Percentiles rank a stretch among this genome's conserved stretches.
These are phyloP conservation scores for Craseonycteris thonglongyai DNA, from an alignment of 2,113 vertebrate species.

Conservation along the genomic window DNA sequence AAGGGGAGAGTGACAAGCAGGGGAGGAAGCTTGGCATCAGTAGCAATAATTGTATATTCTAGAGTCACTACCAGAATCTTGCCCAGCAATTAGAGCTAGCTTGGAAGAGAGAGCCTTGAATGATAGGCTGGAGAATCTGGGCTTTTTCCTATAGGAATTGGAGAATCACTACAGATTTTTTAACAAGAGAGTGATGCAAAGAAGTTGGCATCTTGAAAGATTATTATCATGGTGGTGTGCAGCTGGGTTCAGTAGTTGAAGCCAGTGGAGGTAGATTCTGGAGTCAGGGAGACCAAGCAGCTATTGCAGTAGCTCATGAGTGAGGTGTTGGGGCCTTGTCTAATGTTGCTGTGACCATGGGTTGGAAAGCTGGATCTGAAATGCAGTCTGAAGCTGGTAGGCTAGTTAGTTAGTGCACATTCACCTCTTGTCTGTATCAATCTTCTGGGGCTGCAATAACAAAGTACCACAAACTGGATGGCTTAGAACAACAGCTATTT, in stretches of 20 bases:
- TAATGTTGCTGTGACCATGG: neutral
- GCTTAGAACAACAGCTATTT: neutral
- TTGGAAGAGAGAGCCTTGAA: neutral
- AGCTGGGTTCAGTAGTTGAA: neutral
- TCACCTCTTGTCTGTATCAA: neutral
- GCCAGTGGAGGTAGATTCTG: neutral
- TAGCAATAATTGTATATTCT: neutral
- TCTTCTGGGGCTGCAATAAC: neutral
- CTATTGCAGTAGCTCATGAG: neutral
- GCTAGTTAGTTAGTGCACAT: neutral
- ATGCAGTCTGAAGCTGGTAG: neutral
- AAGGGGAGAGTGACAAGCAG: neutral
- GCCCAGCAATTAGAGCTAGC: neutral
- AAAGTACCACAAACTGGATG: neutral
- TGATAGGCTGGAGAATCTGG: neutral
- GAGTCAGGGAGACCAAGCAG: neutral
- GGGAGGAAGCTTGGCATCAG: neutral
- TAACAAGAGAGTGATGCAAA: neutral
- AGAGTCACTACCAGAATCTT: neutral
- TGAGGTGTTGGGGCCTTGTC: neutral
- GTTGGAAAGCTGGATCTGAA: neutral
- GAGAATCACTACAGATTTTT: neutral
- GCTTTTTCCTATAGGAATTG: neutral
- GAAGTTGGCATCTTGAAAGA: neutral
- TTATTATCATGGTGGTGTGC: neutral